Percentiles rank a stretch among this genome's conserved stretches.
These are phyloP conservation scores for Melanotaenia pygmaea DNA, from an alignment of 2,797 vertebrate species.

Conservation along the genomic window DNA sequence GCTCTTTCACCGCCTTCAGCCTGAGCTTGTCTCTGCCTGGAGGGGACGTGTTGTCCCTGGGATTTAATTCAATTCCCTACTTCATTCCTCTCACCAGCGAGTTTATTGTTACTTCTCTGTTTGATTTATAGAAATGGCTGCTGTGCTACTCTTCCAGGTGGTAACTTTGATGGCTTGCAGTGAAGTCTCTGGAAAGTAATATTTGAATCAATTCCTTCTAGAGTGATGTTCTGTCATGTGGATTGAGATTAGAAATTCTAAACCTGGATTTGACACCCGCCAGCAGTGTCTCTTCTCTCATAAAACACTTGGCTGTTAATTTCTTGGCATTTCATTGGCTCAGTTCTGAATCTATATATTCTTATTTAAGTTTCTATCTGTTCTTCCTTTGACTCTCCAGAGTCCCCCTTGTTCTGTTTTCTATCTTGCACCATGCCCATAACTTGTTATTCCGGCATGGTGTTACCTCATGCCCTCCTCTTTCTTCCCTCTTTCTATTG, in stretches of 20 bases:
- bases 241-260: slow-evolving; percentile 9
- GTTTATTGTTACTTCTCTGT: slow-evolving; percentile 50
- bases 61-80: slow-evolving; percentile 62
- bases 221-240: slow-evolving; percentile 16
- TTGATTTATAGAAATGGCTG: slow-evolving; percentile 65
- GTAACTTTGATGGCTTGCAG: slow-evolving; percentile 29
- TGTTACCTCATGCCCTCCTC: slow-evolving; percentile 10
- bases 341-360: not conserved
- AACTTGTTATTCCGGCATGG: slow-evolving; percentile 41
- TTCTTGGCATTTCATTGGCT: not conserved
- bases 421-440: not conserved
- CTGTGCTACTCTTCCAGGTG: slow-evolving; percentile 30
- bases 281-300: slow-evolving; percentile 9
- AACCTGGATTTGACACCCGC: slow-evolving; percentile 20
- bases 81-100: slow-evolving; percentile 42
- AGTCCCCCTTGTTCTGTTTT: not conserved
- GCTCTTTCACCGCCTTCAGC: slow-evolving; percentile 42
- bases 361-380: not conserved
- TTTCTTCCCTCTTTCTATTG: slow-evolving; percentile 34
- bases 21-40: slow-evolving; percentile 17
- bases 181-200: slow-evolving; percentile 31
- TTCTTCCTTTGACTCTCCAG: slow-evolving; percentile 8
- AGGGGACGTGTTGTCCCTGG: slow-evolving; percentile 31
- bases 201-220: slow-evolving; percentile 40
- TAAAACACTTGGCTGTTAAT: slow-evolving; percentile 2